Evolutionary conservation across 2,113 vertebrate species (phyloP), one percentile per base, ranked within the genome.

Genomic region (Glaucidium brasilianum): DNA sequence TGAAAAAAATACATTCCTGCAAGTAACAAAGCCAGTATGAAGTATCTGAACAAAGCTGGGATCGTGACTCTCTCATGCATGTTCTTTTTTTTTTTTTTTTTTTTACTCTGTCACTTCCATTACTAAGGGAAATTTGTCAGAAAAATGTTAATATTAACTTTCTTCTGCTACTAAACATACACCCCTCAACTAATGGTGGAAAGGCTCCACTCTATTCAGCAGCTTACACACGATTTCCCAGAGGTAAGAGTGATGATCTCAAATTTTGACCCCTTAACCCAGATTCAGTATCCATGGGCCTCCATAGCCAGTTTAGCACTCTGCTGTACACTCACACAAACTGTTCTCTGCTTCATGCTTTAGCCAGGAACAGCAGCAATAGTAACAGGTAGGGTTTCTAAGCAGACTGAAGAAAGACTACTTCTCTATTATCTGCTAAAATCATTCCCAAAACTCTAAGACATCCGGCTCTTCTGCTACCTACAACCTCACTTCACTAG

Each of bases 201-300:
- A 89, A 90, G 89, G 4, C 22, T 92, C 59, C 53, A 81, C 59
- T 87, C 64, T 91, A 4, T 88, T 92, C 39, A 89, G 58, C 41
- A 85, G 32, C 75, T 87, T 55, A 83, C 29, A 93, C 10, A 47
- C 45, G 58, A 86, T 88, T 96, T 96, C 81, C 64, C 71, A 80
- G 41, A 90, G 35, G 37, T 74, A 90, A 90, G 45, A 29, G 39
- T 69, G 37, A 83, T 45, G 34, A 75, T 88, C 22, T 89, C 45
- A 77, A 71, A 84, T 92, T 78, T 56, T 88, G 52, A 35, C 27
- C n/a, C 32, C 53, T 92, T 83, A 88, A 63, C 34, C 25, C 12
- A 56, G 41, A 85, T 80, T 95, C n/a, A 50, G n/a, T 73, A 82
- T 58, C 47, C 23, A 35, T 63, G 47, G 45, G 35, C 80, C 75